Evolutionary conservation across 2,113 vertebrate species (phyloP).

Genomic region (Cheirogaleus medius): DNA sequence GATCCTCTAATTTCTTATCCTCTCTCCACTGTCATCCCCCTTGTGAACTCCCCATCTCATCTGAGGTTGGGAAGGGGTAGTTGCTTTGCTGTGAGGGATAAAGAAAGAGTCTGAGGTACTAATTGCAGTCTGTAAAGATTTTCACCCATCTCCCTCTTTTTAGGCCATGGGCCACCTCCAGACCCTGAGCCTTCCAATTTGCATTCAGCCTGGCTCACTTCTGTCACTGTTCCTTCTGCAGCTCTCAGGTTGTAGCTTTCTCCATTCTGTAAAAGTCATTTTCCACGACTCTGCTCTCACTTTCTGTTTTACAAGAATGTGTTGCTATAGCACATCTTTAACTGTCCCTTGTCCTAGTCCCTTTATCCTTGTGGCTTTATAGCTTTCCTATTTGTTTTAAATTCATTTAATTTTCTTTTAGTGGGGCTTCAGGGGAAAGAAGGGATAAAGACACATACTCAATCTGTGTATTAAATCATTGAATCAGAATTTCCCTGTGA

Average conservation of each 20-base stretch:
- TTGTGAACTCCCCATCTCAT: background rate
- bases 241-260: background rate
- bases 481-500: background rate
- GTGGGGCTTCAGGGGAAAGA: background rate
- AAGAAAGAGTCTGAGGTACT: background rate
- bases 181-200: background rate
- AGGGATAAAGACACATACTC: background rate
- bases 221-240: background rate
- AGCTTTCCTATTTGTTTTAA: background rate
- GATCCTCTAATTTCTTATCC: background rate
- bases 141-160: background rate
- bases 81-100: background rate
- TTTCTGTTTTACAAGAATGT: background rate
- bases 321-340: background rate
- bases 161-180: background rate
- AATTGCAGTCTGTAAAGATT: background rate
- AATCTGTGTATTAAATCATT: background rate
- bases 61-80: background rate
- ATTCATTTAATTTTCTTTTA: background rate
- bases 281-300: background rate
- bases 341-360: background rate
- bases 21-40: background rate
- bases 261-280: background rate
- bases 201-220: accelerated
- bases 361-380: background rate